These are phyloP conservation scores for Vombatus ursinus DNA, from an alignment of 2,113 vertebrate species.

Conservation along the genomic window DNA sequence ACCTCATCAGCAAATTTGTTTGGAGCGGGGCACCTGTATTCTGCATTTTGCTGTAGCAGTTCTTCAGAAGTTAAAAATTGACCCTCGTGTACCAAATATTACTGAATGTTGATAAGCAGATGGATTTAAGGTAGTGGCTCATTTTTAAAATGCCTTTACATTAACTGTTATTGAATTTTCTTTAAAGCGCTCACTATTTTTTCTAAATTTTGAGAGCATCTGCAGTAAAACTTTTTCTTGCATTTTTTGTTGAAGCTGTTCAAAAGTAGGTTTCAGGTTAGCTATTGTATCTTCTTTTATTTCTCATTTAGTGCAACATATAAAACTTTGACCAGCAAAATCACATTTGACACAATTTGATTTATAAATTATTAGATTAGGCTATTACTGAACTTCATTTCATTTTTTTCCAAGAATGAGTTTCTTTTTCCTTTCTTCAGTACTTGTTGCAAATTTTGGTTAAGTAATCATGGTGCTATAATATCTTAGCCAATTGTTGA, in stretches of 20 bases:
- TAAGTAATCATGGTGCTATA: not conserved
- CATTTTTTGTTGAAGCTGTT: slow-evolving; percentile 3
- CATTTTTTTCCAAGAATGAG: not conserved
- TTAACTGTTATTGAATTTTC: not conserved
- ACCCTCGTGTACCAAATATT: not conserved
- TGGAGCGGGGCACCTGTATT: slow-evolving; percentile 43
- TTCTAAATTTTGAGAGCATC: not conserved
- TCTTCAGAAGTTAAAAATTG: slow-evolving; percentile 47
- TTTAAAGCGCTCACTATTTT: slow-evolving; percentile 18
- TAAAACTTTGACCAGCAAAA: not conserved
- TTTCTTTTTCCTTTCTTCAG: not conserved
- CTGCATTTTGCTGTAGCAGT: slow-evolving; percentile 22
- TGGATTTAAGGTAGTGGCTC: not conserved
- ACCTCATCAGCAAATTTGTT: slow-evolving; percentile 24
- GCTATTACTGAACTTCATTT: not conserved
- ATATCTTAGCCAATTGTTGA: not conserved
- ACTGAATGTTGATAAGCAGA: not conserved
- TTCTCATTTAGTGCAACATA: not conserved
- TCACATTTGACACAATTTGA: not conserved
- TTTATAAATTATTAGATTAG: not conserved
- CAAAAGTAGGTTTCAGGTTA: slow-evolving; percentile 14
- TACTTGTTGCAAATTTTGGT: not conserved
- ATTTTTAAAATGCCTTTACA: not conserved
- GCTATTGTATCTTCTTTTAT: not conserved
- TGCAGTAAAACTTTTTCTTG: slow-evolving; percentile 35